phyloP scores from a whole-genome alignment of 2,797 vertebrate genomes.

The Menidia menidia region DNA sequence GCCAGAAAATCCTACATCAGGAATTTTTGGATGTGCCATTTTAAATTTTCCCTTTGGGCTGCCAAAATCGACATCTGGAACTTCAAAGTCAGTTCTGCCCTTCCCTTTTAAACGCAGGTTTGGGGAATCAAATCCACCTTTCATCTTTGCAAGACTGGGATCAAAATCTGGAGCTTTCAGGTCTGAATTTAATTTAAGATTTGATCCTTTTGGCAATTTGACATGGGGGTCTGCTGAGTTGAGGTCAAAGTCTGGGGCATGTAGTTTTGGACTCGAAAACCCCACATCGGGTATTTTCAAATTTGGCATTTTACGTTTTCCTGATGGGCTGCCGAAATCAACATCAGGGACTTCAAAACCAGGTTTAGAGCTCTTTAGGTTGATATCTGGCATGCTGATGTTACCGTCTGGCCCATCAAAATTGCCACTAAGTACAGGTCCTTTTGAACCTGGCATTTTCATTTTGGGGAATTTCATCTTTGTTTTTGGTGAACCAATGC shows the following conservation, averaged over 20 bases:
- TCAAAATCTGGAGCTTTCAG: constrained; percentile 60
- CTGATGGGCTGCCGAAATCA: constrained; percentile 29
- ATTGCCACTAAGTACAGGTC: constrained; percentile 24
- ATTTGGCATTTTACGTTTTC: constrained; percentile 39
- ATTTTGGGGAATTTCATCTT: constrained; percentile 39
- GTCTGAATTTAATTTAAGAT: constrained; percentile 48
- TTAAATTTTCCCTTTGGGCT: constrained; percentile 57
- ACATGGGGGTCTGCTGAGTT: constrained; percentile 46
- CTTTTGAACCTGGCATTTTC: constrained; percentile 6
- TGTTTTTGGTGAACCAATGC: constrained; percentile 28
- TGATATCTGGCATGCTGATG: constrained; percentile 41
- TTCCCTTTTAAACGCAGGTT: constrained; percentile 42
- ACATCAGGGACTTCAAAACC: constrained; percentile 49
- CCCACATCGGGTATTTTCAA: constrained; percentile 40
- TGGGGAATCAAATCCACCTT: constrained; percentile 46
- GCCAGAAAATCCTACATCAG: constrained; percentile 57
- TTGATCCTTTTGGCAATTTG: constrained; percentile 61
- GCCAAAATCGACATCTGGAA: constrained; percentile 53
- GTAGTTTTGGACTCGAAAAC: constrained; percentile 43
- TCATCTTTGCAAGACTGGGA: constrained; percentile 60
- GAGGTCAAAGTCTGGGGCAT: constrained; percentile 1
- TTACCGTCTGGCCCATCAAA: constrained; percentile 42
- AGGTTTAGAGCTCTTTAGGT: constrained; percentile 53
- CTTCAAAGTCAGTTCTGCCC: constrained; percentile 48
- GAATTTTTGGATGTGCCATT: constrained; percentile 59